Base-by-base conservation (phyloP, 2,113 vertebrate species). In the Chloebia gouldiae region DNA sequence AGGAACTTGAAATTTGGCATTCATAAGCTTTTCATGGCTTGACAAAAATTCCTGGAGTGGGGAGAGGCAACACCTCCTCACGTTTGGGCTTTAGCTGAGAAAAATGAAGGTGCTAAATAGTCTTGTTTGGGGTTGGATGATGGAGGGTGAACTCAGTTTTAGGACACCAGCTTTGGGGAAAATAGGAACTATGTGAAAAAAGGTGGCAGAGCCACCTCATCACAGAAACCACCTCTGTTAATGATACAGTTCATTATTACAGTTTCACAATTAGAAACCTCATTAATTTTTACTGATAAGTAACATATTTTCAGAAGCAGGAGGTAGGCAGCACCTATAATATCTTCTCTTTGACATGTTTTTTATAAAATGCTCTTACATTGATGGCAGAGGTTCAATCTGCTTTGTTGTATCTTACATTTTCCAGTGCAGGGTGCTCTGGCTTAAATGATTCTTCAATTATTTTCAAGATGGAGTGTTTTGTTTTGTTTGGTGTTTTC, bases 391-490 rank as follows among this genome's bases (percentile, higher is more conserved):
- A 50, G 37, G 31, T 72, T 51, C n/a, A 80, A 40, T n/a, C 44
- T 76, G 7, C 65, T 57, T 85, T 33, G 61, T 75, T 89, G 61
- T 42, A 45, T 61, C 60, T 94, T 21, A 47, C 22, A 24, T 94
- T 93, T 90, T 51, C 75, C 61, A 85, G 0, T 57, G 77, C 65
- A 49, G 70, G 54, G 77, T 88, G 71, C 77, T 90, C 53, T 53
- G 40, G 61, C 51, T 96, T 77, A 95, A 96, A 90, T 92, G 91
- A 94, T 95, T 94, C 93, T 95, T 96, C 87, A 96, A 73, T 95
- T 91, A 68, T 77, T 92, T 93, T 84, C 54, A 40, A 89, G 89
- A 47, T 4, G 0, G 81, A 90, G 71, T 81, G 81, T 57, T 95
- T 86, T 79, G 71, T 76, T 86, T 71, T 86, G 80, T 90, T 68